Conservation (phyloP, 1,140 invertebrate genomes). For the Drosophila lacteicornis region DNA sequence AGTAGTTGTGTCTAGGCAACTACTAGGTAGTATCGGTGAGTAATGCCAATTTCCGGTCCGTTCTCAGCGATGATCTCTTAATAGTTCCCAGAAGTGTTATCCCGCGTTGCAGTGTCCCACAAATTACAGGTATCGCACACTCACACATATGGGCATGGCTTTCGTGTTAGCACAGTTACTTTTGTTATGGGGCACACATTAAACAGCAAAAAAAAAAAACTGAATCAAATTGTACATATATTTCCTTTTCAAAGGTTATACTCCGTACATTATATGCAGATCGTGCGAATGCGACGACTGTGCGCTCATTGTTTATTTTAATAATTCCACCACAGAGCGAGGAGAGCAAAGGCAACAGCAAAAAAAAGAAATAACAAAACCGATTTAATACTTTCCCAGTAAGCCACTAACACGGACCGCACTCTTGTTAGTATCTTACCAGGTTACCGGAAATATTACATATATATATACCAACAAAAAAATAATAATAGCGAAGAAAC, state of each 20-base stretch:
- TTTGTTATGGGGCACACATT: neutral
- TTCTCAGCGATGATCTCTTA: neutral
- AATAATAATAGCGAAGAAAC: neutral
- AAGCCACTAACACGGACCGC: slow-evolving; percentile 31
- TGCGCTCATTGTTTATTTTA: slow-evolving; percentile 36
- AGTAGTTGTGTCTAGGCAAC: neutral
- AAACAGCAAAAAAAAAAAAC: slow-evolving; percentile 3
- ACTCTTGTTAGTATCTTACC: slow-evolving; percentile 32
- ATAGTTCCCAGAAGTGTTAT: slow-evolving; percentile 11
- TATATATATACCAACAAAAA: slow-evolving; percentile 1
- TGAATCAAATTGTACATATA: neutral
- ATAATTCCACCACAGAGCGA: slow-evolving; percentile 17
- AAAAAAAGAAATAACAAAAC: slow-evolving; percentile 10
- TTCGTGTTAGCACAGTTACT: slow-evolving; percentile 1
- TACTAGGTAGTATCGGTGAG: slow-evolving; percentile 9
- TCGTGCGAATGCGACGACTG: slow-evolving; percentile 20
- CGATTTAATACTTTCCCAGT: slow-evolving; percentile 16
- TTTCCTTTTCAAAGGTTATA: slow-evolving; percentile 37
- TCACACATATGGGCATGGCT: neutral
- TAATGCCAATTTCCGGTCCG: slow-evolving; percentile 17
- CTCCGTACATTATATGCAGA: slow-evolving; percentile 8
- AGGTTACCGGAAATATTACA: slow-evolving; percentile 23
- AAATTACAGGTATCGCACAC: neutral
- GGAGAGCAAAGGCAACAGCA: neutral
- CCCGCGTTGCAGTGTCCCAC: slow-evolving; percentile 1